phyloP scores from a whole-genome alignment of 2,113 vertebrate genomes.

The Athene noctua region DNA sequence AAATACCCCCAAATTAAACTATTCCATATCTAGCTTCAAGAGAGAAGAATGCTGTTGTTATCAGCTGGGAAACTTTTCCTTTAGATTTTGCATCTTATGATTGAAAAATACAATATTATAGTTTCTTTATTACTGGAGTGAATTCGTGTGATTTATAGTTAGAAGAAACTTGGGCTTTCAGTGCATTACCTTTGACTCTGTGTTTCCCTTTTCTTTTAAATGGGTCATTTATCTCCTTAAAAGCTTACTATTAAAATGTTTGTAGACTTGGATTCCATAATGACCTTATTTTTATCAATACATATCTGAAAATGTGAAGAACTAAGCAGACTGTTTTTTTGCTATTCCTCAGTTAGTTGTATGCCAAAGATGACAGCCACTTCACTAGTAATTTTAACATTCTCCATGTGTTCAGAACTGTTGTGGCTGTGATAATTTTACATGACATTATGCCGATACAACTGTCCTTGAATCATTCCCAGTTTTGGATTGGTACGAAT shows the following conservation, averaged over 20 bases:
- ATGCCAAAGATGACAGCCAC: background rate
- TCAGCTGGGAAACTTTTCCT: background rate
- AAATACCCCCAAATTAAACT: background rate
- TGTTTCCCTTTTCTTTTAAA: background rate
- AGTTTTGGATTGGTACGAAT: background rate
- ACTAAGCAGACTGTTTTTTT: background rate
- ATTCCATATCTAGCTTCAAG: background rate
- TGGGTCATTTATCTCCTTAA: background rate
- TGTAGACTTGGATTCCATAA: background rate
- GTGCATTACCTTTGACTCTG: background rate
- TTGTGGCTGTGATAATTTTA: background rate
- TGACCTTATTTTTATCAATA: background rate
- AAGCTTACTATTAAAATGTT: background rate
- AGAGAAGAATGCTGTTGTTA: background rate
- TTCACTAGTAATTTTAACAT: background rate
- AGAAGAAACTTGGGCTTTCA: background rate
- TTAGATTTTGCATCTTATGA: background rate
- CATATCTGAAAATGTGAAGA: background rate
- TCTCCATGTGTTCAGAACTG: background rate
- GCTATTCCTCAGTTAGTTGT: background rate
- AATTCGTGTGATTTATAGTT: background rate
- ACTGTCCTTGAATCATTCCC: background rate
- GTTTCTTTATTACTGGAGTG: background rate
- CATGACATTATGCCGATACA: background rate
- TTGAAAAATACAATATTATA: background rate